These are phyloP conservation scores for Pammene fasciana DNA, from an alignment of 2,888 invertebrate genomes.

Conservation along the genomic window DNA sequence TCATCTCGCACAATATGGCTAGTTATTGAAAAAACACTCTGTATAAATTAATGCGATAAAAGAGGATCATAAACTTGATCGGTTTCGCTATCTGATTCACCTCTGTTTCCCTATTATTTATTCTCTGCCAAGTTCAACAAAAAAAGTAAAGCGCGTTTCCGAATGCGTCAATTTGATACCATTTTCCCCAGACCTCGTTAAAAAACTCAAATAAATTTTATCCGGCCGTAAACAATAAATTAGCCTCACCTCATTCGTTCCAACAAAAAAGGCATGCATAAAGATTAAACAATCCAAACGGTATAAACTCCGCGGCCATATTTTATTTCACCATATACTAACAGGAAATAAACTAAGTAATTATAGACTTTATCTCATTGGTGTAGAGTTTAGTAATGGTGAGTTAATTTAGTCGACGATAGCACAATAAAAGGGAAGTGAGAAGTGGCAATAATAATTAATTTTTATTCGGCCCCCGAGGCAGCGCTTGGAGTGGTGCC, in stretches of 20 bases:
- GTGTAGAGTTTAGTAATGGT: too few relatives aligned
- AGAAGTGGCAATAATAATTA: slow-evolving; percentile 48
- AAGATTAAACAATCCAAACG: slow-evolving; percentile 40
- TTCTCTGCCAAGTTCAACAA: too few relatives aligned
- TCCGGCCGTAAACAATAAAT: slow-evolving; percentile 36
- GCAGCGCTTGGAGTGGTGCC: slow-evolving; percentile 48
- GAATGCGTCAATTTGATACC: slow-evolving; percentile 10
- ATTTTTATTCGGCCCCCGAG: slow-evolving; percentile 47
- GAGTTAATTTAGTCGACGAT: too few relatives aligned
- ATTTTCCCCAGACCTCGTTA: slow-evolving; percentile 17
- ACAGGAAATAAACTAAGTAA: too few relatives aligned
- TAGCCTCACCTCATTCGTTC: slow-evolving; percentile 29
- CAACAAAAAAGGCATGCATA: slow-evolving; percentile 40
- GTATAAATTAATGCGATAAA: too few relatives aligned
- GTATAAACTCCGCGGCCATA: slow-evolving; percentile 38
- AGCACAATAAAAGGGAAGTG: slow-evolving; percentile 44
- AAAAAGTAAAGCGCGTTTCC: not conserved
- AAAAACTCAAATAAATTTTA: slow-evolving; percentile 26
- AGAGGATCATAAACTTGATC: too few relatives aligned
- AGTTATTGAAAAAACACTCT: too few relatives aligned
- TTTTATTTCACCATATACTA: slow-evolving; percentile 41
- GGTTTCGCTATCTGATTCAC: too few relatives aligned
- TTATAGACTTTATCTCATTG: too few relatives aligned
- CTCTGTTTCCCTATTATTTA: too few relatives aligned
- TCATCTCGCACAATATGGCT: too few relatives aligned